These are phyloP conservation scores for Polydrusus cervinus DNA, from an alignment of 2,888 invertebrate genomes.

Conservation along the genomic window DNA sequence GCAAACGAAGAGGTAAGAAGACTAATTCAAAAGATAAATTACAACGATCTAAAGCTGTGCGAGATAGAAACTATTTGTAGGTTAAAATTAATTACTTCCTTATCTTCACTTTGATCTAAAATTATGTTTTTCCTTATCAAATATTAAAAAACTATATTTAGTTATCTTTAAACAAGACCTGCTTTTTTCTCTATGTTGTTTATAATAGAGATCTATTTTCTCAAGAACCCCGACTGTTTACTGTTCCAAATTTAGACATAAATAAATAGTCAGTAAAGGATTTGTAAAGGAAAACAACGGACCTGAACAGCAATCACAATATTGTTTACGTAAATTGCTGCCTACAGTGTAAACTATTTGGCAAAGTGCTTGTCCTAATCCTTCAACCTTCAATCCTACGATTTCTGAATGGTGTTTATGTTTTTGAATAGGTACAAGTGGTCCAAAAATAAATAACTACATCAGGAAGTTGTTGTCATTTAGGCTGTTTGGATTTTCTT, in stretches of 20 bases:
- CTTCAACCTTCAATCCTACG: not conserved
- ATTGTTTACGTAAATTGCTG: not conserved
- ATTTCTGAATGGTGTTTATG: not conserved
- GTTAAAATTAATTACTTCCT: too few species aligned
- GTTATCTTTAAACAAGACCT: not conserved
- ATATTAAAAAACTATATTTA: too few species aligned
- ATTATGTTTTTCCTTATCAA: too few species aligned
- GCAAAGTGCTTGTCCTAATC: conserved; percentile 9
- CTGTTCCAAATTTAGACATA: conserved; percentile 2
- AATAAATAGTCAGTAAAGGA: not conserved
- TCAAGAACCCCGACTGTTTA: not conserved
- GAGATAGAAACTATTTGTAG: too few species aligned
- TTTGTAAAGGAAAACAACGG: conserved; percentile 14
- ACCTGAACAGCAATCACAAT: not conserved
- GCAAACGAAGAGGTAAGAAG: too few species aligned
- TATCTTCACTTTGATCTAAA: too few species aligned
- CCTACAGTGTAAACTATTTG: conserved; percentile 8
- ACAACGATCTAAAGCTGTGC: too few species aligned
- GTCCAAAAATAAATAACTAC: not conserved
- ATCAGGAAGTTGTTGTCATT: not conserved
- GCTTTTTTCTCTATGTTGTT: not conserved
- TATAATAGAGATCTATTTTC: not conserved
- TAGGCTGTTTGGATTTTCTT: too few species aligned
- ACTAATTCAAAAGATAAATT: too few species aligned
- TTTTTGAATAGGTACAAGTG: not conserved